phyloP scores from a whole-genome alignment of 2,888 invertebrate genomes.

The Noctuana brunneofusca region DNA sequence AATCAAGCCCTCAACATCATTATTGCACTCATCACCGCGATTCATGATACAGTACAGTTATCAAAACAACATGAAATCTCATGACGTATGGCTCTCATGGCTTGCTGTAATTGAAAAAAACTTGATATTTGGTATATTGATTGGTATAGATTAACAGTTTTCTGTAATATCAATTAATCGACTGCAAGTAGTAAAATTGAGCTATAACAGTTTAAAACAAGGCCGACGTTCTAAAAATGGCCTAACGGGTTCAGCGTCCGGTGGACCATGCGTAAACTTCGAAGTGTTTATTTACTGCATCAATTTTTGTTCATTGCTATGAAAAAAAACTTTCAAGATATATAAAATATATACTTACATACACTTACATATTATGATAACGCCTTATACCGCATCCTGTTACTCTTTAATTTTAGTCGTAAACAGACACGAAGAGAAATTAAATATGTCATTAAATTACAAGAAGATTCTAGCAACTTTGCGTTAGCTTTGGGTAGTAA shows the following conservation, averaged over 20 bases:
- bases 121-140: too few relatives aligned
- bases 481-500: too few relatives aligned
- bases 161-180: constrained; percentile 27
- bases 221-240: constrained; percentile 76
- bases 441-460: too few relatives aligned
- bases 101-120: not conserved
- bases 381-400: too few relatives aligned
- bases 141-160: constrained; percentile 16
- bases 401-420: too few relatives aligned
- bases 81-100: not conserved
- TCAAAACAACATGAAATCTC: not conserved
- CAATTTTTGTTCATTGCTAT: constrained; percentile 36
- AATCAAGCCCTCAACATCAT: constrained; percentile 1
- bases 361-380: too few relatives aligned
- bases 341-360: too few relatives aligned
- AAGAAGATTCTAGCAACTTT: too few relatives aligned
- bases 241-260: constrained; percentile 75
- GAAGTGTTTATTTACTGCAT: constrained; percentile 45
- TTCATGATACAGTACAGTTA: constrained; percentile 5
- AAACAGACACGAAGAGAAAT: too few relatives aligned
- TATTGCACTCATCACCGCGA: not conserved
- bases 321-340: constrained; percentile 37
- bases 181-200: constrained; percentile 31
- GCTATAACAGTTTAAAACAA: constrained; percentile 51
- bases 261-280: constrained; percentile 46